Percentiles rank a stretch among this genome's conserved stretches.
Conservation (phyloP, 2,797 vertebrate genomes). For the Eutrigla gurnardus region DNA sequence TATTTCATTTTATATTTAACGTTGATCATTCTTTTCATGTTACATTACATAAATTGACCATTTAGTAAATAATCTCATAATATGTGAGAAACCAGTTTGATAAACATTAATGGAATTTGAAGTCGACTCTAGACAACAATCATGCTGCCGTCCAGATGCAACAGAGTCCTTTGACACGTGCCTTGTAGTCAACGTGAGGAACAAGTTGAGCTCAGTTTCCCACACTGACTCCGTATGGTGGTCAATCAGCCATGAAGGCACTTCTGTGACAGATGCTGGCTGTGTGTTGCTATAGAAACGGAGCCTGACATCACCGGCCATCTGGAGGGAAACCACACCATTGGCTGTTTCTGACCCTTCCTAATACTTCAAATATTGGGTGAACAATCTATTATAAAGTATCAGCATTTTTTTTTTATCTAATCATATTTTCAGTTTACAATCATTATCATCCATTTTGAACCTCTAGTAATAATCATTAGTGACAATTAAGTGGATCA, state of each 20-base stretch:
- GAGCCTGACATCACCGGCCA: constrained; percentile 56
- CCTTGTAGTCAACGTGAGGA: constrained; percentile 47
- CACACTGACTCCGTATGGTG: constrained; percentile 65
- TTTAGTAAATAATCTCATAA: too few species aligned
- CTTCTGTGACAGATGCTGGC: constrained; percentile 57
- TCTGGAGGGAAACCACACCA: constrained; percentile 68
- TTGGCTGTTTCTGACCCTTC: constrained; percentile 18
- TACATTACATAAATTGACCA: not conserved
- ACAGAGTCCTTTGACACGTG: constrained; percentile 32
- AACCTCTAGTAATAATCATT: not conserved
- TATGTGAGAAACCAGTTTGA: not conserved
- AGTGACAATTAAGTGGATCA: not conserved
- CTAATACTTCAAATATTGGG: accelerated
- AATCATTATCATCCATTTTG: constrained; percentile 49
- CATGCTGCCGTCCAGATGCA: constrained; percentile 38
- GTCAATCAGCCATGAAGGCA: constrained; percentile 62
- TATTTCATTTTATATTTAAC: too few species aligned
- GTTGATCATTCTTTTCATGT: not conserved
- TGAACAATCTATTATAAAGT: not conserved
- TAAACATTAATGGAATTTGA: accelerated
- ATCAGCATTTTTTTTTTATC: not conserved
- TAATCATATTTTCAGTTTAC: not conserved
- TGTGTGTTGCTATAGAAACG: constrained; percentile 37
- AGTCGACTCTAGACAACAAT: not conserved
- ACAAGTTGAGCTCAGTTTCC: constrained; percentile 67